Percentiles rank a stretch among this genome's conserved stretches.
Conservation (phyloP, 2,113 vertebrate genomes). For the Oplegnathus fasciatus region DNA sequence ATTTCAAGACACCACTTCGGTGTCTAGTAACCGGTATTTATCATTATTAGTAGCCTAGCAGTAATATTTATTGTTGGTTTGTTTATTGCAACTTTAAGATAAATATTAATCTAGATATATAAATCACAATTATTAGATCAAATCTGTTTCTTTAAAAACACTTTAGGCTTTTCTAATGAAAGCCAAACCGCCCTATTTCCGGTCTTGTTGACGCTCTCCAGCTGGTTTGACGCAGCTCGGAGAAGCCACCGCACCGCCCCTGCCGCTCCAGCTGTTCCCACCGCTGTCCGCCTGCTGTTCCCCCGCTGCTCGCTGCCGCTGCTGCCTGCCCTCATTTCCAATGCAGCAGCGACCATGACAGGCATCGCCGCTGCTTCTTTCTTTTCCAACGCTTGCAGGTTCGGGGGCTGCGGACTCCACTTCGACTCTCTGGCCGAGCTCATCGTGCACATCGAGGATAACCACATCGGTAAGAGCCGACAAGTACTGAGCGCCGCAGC, state of each 20-base stretch:
- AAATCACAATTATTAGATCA: neutral
- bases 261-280: constrained; percentile 81
- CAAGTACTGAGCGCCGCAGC: constrained; percentile 19
- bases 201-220: constrained; percentile 13
- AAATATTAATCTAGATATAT: neutral
- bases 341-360: constrained; percentile 93
- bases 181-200: constrained; percentile 50
- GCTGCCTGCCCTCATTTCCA: constrained; percentile 78
- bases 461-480: constrained; percentile 91
- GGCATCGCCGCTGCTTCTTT: constrained; percentile 97
- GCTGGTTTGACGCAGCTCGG: constrained; percentile 52
- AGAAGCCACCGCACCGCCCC: constrained; percentile 37
- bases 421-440: constrained; percentile 94
- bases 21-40: neutral
- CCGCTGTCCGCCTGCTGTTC: constrained; percentile 70
- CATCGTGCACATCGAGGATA: constrained; percentile 96
- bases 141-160: neutral
- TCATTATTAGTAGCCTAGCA: neutral
- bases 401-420: constrained; percentile 94
- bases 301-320: constrained; percentile 61
- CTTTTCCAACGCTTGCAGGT: constrained; percentile 95
- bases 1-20: neutral
- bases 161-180: constrained; percentile 49
- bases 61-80: neutral
- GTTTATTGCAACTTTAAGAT: neutral